Conservation (phyloP, 2,113 vertebrate genomes). For the Oreochromis niloticus region DNA sequence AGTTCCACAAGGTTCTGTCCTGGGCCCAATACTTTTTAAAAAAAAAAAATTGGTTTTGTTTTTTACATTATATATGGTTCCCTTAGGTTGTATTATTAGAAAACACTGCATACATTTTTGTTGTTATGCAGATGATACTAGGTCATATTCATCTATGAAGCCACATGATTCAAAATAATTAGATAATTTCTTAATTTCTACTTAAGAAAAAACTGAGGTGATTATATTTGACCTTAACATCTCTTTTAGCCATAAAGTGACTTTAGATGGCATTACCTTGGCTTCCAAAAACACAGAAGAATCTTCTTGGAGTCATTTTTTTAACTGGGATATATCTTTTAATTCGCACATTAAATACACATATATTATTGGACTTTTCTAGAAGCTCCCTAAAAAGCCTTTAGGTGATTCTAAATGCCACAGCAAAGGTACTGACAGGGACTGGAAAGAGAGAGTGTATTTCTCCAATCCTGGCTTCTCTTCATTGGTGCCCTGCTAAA, state of each 20-base stretch:
- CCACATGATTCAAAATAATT: not conserved
- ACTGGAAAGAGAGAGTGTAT: not conserved
- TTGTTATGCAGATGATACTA: not conserved
- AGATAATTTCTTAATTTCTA: not conserved
- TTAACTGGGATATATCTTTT: not conserved
- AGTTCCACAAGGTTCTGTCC: not conserved
- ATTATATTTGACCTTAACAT: not conserved
- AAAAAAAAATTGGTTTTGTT: too few relatives aligned
- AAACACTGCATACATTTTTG: not conserved
- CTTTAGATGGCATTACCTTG: not conserved
- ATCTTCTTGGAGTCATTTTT: not conserved
- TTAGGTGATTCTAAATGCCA: not conserved
- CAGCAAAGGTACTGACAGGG: not conserved
- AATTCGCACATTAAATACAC: not conserved
- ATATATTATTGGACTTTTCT: not conserved
- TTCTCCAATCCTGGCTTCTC: not conserved
- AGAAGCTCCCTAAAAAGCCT: not conserved
- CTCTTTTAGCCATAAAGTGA: not conserved
- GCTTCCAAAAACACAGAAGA: not conserved
- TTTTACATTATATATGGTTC: not conserved
- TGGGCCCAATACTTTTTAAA: not conserved
- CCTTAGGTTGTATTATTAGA: not conserved
- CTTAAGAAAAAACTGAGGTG: not conserved
- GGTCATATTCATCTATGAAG: not conserved
- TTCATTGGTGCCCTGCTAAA: not conserved